These are phyloP conservation scores for Phataginus tricuspis DNA, from an alignment of 2,797 vertebrate species.

Conservation along the genomic window DNA sequence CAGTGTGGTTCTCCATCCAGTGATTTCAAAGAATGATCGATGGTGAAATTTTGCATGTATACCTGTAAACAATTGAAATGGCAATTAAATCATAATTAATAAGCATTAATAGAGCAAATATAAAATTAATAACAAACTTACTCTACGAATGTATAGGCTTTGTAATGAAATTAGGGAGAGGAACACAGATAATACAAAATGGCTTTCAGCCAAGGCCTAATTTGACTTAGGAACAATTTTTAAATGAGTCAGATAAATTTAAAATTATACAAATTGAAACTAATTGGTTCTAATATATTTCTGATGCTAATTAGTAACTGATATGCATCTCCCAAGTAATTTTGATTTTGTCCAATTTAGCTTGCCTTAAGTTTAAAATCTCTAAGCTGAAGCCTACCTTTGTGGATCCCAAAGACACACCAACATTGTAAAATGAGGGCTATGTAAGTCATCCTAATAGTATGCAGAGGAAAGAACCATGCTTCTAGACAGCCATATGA, in stretches of 20 bases:
- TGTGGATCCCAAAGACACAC: not conserved
- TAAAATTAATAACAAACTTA: not conserved
- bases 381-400: not conserved
- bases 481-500: not conserved
- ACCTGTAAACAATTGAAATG: not conserved
- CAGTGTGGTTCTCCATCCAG: not conserved
- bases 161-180: conserved; percentile 8
- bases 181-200: not conserved
- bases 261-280: conserved; percentile 10
- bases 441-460: not conserved
- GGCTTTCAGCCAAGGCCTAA: not conserved
- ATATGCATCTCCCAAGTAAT: not conserved
- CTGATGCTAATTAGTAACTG: not conserved
- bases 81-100: conserved; percentile 52
- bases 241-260: not conserved
- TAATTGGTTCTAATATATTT: not conserved
- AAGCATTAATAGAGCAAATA: not conserved
- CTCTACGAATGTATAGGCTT: not conserved
- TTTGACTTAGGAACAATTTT: not conserved
- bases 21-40: conserved; percentile 20
- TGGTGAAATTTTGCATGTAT: not conserved
- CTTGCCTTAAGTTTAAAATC: not conserved
- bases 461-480: not conserved
- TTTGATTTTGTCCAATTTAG: not conserved
- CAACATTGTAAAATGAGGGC: not conserved